Evolutionary conservation across 2,797 vertebrate species (phyloP).

Genomic region (Rhinella marina): DNA sequence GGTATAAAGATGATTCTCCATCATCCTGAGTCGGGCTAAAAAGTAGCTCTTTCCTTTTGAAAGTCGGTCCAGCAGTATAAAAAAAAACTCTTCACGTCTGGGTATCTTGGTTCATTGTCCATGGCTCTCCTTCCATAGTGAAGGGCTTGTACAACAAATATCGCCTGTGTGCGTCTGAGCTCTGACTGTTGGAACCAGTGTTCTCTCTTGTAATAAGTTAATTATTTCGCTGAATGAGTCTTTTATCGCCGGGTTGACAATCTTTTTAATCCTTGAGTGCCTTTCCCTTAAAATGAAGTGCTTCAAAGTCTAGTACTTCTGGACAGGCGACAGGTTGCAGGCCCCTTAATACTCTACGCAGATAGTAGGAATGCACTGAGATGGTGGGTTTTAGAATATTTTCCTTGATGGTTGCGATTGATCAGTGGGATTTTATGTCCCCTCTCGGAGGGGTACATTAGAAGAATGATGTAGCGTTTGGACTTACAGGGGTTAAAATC

Average conservation of each 20-base stretch:
- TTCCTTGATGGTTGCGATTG: not conserved
- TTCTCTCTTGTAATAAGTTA: constrained; percentile 57
- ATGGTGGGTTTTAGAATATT: not conserved
- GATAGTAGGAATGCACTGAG: not conserved
- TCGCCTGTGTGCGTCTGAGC: constrained; percentile 45
- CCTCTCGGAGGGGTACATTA: not conserved
- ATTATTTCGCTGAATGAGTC: constrained; percentile 58
- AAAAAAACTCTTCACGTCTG: constrained; percentile 25
- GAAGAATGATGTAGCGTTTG: not conserved
- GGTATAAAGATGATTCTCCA: constrained; percentile 33
- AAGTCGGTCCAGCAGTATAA: constrained; percentile 11
- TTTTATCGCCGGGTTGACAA: constrained; percentile 48
- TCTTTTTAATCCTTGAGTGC: constrained; percentile 58
- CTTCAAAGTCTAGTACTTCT: constrained; percentile 40
- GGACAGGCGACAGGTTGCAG: not conserved
- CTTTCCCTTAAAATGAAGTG: constrained; percentile 41
- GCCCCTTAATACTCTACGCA: not conserved
- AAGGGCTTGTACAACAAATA: constrained; percentile 54
- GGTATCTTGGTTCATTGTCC: constrained; percentile 44
- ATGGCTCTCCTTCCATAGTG: constrained; percentile 33
- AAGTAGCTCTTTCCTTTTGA: constrained; percentile 45
- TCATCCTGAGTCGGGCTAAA: constrained; percentile 20
- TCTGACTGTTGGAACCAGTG: constrained; percentile 58
- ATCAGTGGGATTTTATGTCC: not conserved
- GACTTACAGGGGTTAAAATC: not conserved